Conservation (phyloP, 2,797 vertebrate species). For the Arrhamphus sclerolepis region DNA sequence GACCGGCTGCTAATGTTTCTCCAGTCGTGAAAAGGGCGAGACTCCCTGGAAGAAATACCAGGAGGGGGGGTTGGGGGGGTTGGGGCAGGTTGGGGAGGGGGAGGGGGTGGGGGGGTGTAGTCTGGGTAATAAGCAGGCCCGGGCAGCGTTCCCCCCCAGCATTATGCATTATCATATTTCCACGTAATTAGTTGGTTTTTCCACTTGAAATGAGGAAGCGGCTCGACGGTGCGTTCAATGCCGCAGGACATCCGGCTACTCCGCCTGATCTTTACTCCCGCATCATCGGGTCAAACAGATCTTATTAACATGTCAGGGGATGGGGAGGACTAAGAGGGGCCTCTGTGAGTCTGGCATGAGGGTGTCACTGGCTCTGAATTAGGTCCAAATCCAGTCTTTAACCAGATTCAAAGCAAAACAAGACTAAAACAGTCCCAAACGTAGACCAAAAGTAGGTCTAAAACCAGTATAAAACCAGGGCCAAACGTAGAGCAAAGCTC, state of each 20-base stretch:
- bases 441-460: background rate
- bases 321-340: slow-evolving; percentile 9
- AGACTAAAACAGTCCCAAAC: no score
- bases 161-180: slow-evolving; percentile 99
- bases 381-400: no score
- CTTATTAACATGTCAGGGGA: no score
- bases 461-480: background rate
- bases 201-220: slow-evolving; percentile 98
- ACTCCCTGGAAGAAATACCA: slow-evolving; percentile 97
- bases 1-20: slow-evolving; percentile 91
- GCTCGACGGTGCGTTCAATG: slow-evolving; percentile 90
- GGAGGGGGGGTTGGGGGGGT: slow-evolving; percentile 28
- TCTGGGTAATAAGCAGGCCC: slow-evolving; percentile 54
- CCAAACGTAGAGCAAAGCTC: background rate
- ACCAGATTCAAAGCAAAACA: no score
- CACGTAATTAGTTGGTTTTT: slow-evolving; percentile 99
- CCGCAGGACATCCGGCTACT: slow-evolving; percentile 66
- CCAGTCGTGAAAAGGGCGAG: slow-evolving; percentile 95
- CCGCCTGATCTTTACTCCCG: slow-evolving; percentile 36
- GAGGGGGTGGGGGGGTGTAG: slow-evolving; percentile 19
- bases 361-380: no score
- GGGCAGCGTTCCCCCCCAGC: slow-evolving; percentile 79
- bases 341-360: background rate
- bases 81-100: no score
- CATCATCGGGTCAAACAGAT: no score